These are phyloP conservation scores for Martes flavigula DNA, from an alignment of 2,797 vertebrate species.

Conservation along the genomic window DNA sequence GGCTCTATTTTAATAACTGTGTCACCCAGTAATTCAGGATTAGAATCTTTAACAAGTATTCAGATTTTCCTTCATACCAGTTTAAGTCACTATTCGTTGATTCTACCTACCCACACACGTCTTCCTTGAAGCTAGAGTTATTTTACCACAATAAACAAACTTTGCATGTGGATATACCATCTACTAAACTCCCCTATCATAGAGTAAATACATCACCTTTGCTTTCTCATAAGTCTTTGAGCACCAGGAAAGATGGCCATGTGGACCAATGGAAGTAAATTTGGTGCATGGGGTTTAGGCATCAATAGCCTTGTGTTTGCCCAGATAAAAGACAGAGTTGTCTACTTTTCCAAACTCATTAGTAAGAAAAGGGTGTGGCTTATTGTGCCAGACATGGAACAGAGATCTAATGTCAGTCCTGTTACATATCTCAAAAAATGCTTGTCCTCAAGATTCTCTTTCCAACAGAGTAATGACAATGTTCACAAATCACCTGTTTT, in stretches of 20 bases:
- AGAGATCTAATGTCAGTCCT: background rate
- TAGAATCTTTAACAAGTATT: background rate
- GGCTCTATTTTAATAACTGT: background rate
- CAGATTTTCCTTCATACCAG: background rate
- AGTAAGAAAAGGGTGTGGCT: slow-evolving; percentile 38
- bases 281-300: background rate
- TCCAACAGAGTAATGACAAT: background rate
- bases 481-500: background rate
- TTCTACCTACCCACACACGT: background rate
- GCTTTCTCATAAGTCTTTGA: background rate
- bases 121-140: background rate
- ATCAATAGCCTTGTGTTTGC: slow-evolving; percentile 36
- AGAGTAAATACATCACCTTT: background rate
- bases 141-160: background rate
- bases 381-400: background rate
- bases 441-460: background rate
- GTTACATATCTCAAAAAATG: background rate
- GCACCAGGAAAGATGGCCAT: background rate
- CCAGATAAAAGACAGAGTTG: background rate
- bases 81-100: background rate
- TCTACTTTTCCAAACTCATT: slow-evolving; percentile 15
- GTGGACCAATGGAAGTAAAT: background rate
- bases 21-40: background rate
- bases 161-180: background rate
- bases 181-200: background rate